These are phyloP conservation scores for Aphelinus atriplicis DNA, from an alignment of 1,140 invertebrate species.

Conservation along the genomic window DNA sequence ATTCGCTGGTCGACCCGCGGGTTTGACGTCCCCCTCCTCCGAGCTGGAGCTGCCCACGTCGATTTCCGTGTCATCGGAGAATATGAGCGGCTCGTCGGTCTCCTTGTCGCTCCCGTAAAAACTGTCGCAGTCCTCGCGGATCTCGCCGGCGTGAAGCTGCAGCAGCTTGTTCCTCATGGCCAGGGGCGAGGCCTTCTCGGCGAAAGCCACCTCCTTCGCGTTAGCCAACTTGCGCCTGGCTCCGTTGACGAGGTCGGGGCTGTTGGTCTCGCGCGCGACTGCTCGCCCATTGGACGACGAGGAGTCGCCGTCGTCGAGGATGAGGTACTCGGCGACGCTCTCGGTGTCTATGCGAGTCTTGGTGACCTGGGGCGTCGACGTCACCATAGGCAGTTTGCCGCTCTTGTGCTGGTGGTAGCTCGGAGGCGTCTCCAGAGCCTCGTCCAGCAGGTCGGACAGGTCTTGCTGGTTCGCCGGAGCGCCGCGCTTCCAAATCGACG, in stretches of 20 bases:
- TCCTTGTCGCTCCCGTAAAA: constrained; percentile 75
- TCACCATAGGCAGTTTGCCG: background rate
- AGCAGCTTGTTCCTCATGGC: constrained; percentile 13
- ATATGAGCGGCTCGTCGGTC: constrained; percentile 74
- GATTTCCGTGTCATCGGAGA: constrained; percentile 74
- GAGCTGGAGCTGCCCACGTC: constrained; percentile 60
- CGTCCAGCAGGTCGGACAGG: constrained; percentile 14
- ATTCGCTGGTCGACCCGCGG: constrained; percentile 44
- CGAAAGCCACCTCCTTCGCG: constrained; percentile 47
- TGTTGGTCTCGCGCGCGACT: background rate
- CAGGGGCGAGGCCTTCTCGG: constrained; percentile 11
- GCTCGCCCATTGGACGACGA: background rate
- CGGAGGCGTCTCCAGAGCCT: constrained; percentile 14
- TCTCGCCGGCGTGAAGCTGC: constrained; percentile 42
- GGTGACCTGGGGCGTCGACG: constrained; percentile 6
- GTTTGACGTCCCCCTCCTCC: constrained; percentile 56
- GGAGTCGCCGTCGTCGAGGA: constrained; percentile 49
- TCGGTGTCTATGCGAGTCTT: constrained; percentile 48
- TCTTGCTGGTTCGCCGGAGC: constrained; percentile 1
- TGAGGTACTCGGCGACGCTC: constrained; percentile 56
- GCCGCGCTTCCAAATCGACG: constrained; percentile 48
- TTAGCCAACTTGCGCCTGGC: constrained; percentile 30
- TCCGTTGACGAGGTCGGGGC: background rate
- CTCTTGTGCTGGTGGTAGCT: background rate
- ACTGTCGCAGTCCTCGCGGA: constrained; percentile 67